Base-by-base conservation (phyloP, 2,113 vertebrate genomes). In the Cochlearius cochlearius region DNA sequence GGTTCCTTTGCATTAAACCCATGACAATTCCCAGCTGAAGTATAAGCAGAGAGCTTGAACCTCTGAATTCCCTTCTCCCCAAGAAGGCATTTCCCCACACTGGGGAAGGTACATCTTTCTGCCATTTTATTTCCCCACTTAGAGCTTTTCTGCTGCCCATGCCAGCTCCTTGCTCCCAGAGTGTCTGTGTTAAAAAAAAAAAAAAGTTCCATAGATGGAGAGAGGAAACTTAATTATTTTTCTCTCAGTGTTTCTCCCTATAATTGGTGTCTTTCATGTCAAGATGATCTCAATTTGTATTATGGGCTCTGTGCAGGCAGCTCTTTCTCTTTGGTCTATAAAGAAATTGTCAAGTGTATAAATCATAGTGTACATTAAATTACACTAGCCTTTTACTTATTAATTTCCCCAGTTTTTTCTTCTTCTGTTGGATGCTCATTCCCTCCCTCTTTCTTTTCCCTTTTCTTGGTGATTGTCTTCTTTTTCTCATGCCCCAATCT, bases 281-380 rank as follows among this genome's bases (percentile, higher is more conserved):
- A 87, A 62, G 78, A 93, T 76, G 69, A 52, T 96, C 79, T 97
- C 95, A 92, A 93, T 96, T 96, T 96, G 95, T 92, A 95, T 94
- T 96, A 92, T 90, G 63, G 84, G 77, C 56, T 90, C 67, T 2
- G 6, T 59, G 36, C 59, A 87, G 68, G 76, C 76, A 95, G 71
- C 73, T 78, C 60, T 96, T 94, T 88, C 69, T 84, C 63, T 96
- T 94, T 94, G 38, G 69, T 95, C 90, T 87, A 36, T 64, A 85
- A 94, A 91, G 85, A 82, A 79, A 94, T 96, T 96, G 87, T 94
- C 90, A 88, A 94, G 90, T 86, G 49, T 95, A 93, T 86, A 85
- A 95, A 94, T 92, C 91, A 94, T 52, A 85, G 41, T 87, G 86
- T 88, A 91, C 71, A 78, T 94, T 97, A 92, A 96, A 98, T 96